Conservation (phyloP, 2,113 vertebrate genomes). For the Cranoglanis bouderius region DNA sequence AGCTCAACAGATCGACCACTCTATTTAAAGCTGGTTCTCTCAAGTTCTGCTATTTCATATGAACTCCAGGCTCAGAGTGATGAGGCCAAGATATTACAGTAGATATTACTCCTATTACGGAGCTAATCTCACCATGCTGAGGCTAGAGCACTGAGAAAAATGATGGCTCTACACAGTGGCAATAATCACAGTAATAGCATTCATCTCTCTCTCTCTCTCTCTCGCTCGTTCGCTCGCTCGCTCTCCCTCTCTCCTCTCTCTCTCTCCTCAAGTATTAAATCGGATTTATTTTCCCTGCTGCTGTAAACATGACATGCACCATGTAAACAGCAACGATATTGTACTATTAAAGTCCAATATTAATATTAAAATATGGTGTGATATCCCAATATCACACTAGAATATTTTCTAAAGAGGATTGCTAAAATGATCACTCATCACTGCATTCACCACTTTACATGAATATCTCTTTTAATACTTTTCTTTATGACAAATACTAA, state of each 20-base stretch:
- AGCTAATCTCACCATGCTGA: slow-evolving; percentile 21
- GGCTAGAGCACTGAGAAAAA: slow-evolving; percentile 18
- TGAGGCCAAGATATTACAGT: slow-evolving; percentile 15
- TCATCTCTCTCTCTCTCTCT: neutral
- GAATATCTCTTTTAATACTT: neutral
- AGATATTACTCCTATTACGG: slow-evolving; percentile 25
- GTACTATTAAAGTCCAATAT: neutral
- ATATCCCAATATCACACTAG: neutral
- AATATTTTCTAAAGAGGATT: too few species aligned
- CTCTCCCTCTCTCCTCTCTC: neutral
- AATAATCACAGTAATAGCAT: slow-evolving; percentile 32
- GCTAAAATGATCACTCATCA: neutral
- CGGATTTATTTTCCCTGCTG: neutral
- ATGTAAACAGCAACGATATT: neutral
- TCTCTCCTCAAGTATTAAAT: neutral
- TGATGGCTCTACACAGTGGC: slow-evolving; percentile 19
- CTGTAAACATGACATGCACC: neutral
- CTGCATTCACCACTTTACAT: neutral
- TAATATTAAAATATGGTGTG: neutral
- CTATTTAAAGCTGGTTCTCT: slow-evolving; percentile 26
- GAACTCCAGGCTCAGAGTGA: neutral
- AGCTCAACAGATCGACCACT: neutral
- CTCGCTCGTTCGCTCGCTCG: neutral
- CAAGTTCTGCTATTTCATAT: slow-evolving; percentile 24
- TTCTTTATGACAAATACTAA: neutral